Percentiles rank a stretch among this genome's conserved stretches.
Evolutionary conservation across 2,888 invertebrate species (phyloP).

Genomic region (Piscicola geometra): DNA sequence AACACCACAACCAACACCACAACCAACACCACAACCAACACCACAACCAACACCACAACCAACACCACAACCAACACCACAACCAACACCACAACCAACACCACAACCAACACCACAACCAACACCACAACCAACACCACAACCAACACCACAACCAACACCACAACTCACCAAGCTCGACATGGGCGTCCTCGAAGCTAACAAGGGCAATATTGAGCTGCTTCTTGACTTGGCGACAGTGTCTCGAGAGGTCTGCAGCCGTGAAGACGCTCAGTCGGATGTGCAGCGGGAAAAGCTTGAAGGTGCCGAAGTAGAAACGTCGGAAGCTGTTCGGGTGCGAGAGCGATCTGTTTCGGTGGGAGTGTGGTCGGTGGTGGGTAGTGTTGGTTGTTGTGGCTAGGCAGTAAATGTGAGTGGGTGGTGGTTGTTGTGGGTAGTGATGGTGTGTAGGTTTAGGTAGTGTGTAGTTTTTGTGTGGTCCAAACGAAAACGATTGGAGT

Average conservation of each 20-base stretch:
- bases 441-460: too few species aligned
- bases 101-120: background rate
- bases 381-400: background rate
- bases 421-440: too few species aligned
- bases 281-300: slow-evolving; percentile 74
- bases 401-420: too few species aligned
- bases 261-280: slow-evolving; percentile 85
- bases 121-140: background rate
- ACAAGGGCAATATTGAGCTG: slow-evolving; percentile 81
- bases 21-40: background rate
- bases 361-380: too few species aligned
- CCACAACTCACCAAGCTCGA: slow-evolving; percentile 65
- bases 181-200: slow-evolving; percentile 91
- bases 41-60: background rate
- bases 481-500: too few species aligned
- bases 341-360: too few species aligned
- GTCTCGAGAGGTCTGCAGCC: slow-evolving; percentile 71
- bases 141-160: background rate
- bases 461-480: too few species aligned
- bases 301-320: slow-evolving; percentile 77
- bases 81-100: background rate
- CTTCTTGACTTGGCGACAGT: slow-evolving; percentile 74
- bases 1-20: background rate
- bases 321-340: background rate
- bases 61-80: background rate